A percentile compares a stretch with the other conserved stretches of the same genome.
Evolutionary conservation across 2,888 invertebrate genomes (phyloP).

Genomic region (Scaptomyza caliginosa): DNA sequence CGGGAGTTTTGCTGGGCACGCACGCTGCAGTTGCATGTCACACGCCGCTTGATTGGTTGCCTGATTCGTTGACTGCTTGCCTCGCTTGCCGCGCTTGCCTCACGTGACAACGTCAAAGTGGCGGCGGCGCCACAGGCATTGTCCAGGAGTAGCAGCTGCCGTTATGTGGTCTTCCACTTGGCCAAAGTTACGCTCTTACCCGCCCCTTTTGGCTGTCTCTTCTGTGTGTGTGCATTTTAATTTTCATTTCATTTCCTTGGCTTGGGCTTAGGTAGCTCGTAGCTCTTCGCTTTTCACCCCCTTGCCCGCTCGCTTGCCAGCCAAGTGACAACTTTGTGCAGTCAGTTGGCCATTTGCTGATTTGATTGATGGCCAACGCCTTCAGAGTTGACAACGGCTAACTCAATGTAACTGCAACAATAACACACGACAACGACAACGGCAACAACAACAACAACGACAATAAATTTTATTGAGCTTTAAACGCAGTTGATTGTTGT

Average conservation of each 20-base stretch:
- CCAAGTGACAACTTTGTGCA: constrained; percentile 49
- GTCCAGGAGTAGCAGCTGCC: constrained; percentile 32
- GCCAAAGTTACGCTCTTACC: constrained; percentile 8
- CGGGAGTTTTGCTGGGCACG: constrained; percentile 55
- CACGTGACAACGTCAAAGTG: constrained; percentile 44
- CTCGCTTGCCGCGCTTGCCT: constrained; percentile 24
- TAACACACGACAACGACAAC: background rate
- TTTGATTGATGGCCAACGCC: constrained; percentile 71
- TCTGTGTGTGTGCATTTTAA: constrained; percentile 55
- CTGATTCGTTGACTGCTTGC: constrained; percentile 67
- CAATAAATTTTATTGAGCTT: constrained; percentile 6
- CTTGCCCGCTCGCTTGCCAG: constrained; percentile 15
- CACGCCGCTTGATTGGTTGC: constrained; percentile 78
- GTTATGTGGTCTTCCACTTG: constrained; percentile 26
- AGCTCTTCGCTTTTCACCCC: constrained; percentile 17
- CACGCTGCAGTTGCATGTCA: constrained; percentile 75
- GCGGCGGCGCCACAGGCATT: constrained; percentile 38
- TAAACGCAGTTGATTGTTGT: constrained; percentile 12
- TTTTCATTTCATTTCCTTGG: constrained; percentile 72
- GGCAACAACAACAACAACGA: constrained; percentile 6
- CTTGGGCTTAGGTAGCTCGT: constrained; percentile 34
- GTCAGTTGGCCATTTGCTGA: constrained; percentile 65
- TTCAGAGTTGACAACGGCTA: constrained; percentile 43
- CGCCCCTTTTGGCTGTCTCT: constrained; percentile 2
- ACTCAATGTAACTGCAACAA: constrained; percentile 18